Conservation (phyloP, 2,113 vertebrate genomes). For the Malaclemys terrapin region DNA sequence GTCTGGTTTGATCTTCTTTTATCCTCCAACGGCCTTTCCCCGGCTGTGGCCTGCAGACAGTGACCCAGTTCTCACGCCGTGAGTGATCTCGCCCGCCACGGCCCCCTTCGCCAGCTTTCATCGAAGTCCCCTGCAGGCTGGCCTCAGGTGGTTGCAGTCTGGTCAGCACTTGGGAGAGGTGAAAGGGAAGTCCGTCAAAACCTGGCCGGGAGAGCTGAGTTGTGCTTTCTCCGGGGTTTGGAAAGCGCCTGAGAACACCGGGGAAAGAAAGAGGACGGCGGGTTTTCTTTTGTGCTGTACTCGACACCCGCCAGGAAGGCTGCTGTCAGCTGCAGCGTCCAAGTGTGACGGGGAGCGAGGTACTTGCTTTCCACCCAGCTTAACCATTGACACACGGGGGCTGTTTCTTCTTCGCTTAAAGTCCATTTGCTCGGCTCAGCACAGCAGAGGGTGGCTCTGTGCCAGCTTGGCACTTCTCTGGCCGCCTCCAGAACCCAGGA, state of each 20-base stretch:
- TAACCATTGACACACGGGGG: neutral
- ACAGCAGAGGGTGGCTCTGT: neutral
- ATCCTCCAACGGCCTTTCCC: neutral
- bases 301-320: neutral
- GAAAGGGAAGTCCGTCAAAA: neutral
- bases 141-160: neutral
- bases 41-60: neutral
- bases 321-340: neutral
- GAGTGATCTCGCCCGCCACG: neutral
- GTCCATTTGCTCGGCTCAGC: neutral
- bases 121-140: neutral
- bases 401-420: neutral
- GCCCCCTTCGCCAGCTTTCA: neutral
- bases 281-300: accelerated
- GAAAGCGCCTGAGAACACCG: neutral
- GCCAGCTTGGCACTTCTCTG: neutral
- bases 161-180: neutral
- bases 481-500: no score
- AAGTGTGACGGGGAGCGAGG: neutral
- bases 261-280: neutral
- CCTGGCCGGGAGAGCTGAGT: neutral
- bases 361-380: neutral
- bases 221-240: neutral
- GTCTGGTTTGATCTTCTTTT: neutral
- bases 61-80: neutral